Evolutionary conservation across 2,113 vertebrate species (phyloP).

Genomic region (Sapajus apella): DNA sequence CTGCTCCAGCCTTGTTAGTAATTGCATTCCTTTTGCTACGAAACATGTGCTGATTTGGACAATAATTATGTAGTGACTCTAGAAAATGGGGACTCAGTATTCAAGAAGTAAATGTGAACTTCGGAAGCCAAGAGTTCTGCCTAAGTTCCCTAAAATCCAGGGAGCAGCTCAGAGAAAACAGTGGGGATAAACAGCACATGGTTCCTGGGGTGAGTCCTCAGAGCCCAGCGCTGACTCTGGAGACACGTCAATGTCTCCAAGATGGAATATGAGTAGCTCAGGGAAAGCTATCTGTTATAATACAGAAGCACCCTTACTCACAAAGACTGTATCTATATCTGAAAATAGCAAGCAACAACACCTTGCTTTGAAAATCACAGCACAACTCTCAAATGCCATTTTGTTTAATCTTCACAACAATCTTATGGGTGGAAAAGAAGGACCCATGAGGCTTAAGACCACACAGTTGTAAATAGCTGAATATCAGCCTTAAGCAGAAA

Average conservation of each 20-base stretch:
- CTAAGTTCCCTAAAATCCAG: neutral
- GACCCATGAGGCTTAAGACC: neutral
- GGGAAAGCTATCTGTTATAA: neutral
- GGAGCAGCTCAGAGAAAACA: neutral
- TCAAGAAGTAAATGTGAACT: neutral
- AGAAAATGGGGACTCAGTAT: neutral
- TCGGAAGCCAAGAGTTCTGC: neutral
- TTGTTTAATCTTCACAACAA: neutral
- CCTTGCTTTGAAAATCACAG: neutral
- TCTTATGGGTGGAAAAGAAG: neutral
- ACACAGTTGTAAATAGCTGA: neutral
- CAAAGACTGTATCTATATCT: neutral
- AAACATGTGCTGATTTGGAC: neutral
- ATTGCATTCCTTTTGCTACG: neutral
- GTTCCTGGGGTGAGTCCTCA: neutral
- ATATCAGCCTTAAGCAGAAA: neutral
- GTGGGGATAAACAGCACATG: accelerated
- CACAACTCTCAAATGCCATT: neutral
- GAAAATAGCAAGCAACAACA: neutral
- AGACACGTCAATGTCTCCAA: neutral
- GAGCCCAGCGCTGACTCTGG: accelerated
- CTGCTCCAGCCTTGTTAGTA: neutral
- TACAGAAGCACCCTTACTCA: neutral
- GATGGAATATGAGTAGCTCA: accelerated
- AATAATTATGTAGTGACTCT: neutral